Percentiles rank a stretch among this genome's conserved stretches.
phyloP scores from a whole-genome alignment of 1,140 invertebrate genomes.

The Pseudobourletiella spinata region DNA sequence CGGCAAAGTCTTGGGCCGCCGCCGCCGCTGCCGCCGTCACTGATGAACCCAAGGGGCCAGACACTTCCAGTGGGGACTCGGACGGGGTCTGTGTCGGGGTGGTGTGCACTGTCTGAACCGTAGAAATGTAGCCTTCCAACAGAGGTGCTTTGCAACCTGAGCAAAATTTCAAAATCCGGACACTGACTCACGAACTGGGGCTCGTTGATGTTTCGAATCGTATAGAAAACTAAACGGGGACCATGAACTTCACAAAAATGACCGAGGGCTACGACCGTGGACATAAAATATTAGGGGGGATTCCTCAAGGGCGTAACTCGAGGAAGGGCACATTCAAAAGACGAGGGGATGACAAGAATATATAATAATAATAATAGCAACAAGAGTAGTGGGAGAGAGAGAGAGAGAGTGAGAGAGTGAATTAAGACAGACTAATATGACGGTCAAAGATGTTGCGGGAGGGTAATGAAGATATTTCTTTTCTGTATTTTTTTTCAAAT shows the following conservation, averaged over 20 bases:
- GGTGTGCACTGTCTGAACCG: slow-evolving; percentile 31
- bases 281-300: slow-evolving; percentile 21
- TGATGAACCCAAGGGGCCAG: not conserved
- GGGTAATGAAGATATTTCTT: not conserved
- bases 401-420: too few relatives aligned
- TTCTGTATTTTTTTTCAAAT: not conserved
- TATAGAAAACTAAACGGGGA: slow-evolving; percentile 36
- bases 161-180: slow-evolving; percentile 35
- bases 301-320: not conserved
- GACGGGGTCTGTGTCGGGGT: slow-evolving; percentile 21
- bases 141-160: slow-evolving; percentile 34
- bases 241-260: slow-evolving; percentile 35
- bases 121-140: slow-evolving; percentile 34
- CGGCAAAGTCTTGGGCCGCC: not conserved
- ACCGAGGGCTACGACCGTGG: slow-evolving; percentile 34
- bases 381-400: too few relatives aligned
- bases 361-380: not conserved
- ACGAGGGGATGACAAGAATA: too few relatives aligned
- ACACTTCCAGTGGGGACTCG: not conserved
- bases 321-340: not conserved
- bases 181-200: slow-evolving; percentile 35
- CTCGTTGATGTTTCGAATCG: slow-evolving; percentile 33
- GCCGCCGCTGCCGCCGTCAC: slow-evolving; percentile 3
- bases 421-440: too few relatives aligned
- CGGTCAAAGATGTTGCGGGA: too few relatives aligned